Conservation (phyloP, 2,888 invertebrate species). For the Diaphora mendica region DNA sequence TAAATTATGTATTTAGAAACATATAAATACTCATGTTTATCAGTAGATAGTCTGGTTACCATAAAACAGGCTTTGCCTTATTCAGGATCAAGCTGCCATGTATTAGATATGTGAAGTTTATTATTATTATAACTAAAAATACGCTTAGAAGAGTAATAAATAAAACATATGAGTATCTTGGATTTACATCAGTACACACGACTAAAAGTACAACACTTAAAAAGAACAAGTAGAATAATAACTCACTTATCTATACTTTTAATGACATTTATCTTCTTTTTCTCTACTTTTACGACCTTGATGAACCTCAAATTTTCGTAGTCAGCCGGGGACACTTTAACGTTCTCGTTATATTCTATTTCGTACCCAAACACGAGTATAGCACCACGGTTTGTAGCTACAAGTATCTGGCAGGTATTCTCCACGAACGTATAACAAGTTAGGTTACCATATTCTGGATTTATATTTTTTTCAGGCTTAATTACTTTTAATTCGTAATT, state of each 20-base stretch:
- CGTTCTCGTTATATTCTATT: conserved; percentile 68
- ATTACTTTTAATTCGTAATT: conserved; percentile 70
- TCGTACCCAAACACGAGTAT: conserved; percentile 83
- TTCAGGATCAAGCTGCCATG: too few relatives aligned
- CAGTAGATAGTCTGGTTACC: too few relatives aligned
- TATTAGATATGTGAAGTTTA: too few relatives aligned
- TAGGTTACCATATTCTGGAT: conserved; percentile 73
- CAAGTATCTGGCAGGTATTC: conserved; percentile 80
- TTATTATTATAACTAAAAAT: too few relatives aligned
- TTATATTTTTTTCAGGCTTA: conserved; percentile 54
- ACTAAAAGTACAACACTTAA: not conserved
- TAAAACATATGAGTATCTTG: too few relatives aligned
- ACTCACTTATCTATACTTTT: conserved; percentile 83
- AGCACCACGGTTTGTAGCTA: conserved; percentile 80
- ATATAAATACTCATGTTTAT: too few relatives aligned
- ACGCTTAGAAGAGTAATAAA: too few relatives aligned
- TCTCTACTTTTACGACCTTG: conserved; percentile 80
- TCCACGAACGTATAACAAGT: conserved; percentile 84
- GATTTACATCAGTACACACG: too few relatives aligned
- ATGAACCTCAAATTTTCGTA: conserved; percentile 75
- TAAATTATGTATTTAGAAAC: too few relatives aligned
- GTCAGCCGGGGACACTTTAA: conserved; percentile 59
- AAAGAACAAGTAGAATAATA: not conserved
- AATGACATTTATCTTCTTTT: conserved; percentile 77
- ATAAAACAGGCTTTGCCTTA: too few relatives aligned